Conservation (phyloP, 2,888 invertebrate species). For the Pheosia gnoma region DNA sequence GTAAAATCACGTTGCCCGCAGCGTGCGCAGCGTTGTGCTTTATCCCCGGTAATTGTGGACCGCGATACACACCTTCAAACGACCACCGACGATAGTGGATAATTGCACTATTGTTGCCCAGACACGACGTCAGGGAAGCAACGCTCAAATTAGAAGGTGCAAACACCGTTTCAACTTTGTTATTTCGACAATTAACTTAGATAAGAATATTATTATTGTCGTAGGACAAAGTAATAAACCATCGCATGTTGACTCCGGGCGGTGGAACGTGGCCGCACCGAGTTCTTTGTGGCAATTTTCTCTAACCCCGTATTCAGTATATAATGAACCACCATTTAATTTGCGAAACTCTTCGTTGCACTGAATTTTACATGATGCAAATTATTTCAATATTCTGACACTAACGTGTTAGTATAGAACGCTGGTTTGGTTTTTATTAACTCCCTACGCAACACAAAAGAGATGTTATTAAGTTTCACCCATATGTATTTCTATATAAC, state of each 20-base stretch:
- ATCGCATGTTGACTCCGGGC: conserved; percentile 56
- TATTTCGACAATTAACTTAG: conserved; percentile 71
- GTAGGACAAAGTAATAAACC: conserved; percentile 47
- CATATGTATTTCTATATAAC: no score
- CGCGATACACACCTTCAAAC: conserved; percentile 60
- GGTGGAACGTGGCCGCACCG: conserved; percentile 41
- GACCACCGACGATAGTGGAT: conserved; percentile 72
- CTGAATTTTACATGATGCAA: conserved; percentile 12
- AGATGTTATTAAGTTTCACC: no score
- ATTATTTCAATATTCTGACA: background rate
- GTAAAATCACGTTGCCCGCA: conserved; percentile 34
- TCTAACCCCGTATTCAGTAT: conserved; percentile 38
- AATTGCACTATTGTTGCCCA: conserved; percentile 77
- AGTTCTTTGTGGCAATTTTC: conserved; percentile 50
- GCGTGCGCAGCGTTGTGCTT: conserved; percentile 65
- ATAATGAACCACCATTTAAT: conserved; percentile 33
- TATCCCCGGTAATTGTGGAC: conserved; percentile 76
- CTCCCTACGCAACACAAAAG: no score
- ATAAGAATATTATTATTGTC: conserved; percentile 68
- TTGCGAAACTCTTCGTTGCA: conserved; percentile 18
- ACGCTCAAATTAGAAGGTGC: conserved; percentile 69
- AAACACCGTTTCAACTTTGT: conserved; percentile 61
- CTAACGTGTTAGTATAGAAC: background rate
- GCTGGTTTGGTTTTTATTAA: no score
- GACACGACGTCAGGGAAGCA: conserved; percentile 62